These are phyloP conservation scores for Drosophila hawaiiensis DNA, from an alignment of 2,888 invertebrate genomes.

Conservation along the genomic window DNA sequence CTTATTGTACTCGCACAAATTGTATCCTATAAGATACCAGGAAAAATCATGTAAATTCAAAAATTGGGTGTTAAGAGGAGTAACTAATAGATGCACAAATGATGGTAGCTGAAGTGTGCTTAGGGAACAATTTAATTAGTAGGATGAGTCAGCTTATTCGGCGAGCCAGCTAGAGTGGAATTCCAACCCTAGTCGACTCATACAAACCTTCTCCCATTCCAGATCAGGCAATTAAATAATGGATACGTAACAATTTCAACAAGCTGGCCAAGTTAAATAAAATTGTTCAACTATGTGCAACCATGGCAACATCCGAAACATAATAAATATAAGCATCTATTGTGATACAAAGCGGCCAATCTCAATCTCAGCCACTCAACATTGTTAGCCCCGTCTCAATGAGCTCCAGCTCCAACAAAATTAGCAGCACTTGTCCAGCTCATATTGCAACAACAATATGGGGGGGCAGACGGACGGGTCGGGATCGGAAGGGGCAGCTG, in stretches of 20 bases:
- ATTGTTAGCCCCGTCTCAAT: background rate
- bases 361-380: constrained; percentile 1
- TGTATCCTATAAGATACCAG: background rate
- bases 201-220: background rate
- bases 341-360: background rate
- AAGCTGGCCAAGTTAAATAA: background rate
- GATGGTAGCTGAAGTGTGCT: background rate
- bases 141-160: background rate
- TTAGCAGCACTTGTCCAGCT: constrained; percentile 1
- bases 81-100: background rate
- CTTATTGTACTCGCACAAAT: background rate
- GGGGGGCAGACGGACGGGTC: background rate
- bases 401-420: background rate
- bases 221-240: background rate
- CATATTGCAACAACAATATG: constrained; percentile 15
- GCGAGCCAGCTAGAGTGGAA: background rate
- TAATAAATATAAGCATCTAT: background rate
- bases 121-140: background rate
- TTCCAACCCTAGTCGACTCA: background rate
- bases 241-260: background rate
- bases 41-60: background rate
- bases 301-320: constrained; percentile 1
- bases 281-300: background rate
- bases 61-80: background rate
- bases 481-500: background rate